Base-by-base conservation (phyloP, 2,888 invertebrate species). In the Portevinia maculata region DNA sequence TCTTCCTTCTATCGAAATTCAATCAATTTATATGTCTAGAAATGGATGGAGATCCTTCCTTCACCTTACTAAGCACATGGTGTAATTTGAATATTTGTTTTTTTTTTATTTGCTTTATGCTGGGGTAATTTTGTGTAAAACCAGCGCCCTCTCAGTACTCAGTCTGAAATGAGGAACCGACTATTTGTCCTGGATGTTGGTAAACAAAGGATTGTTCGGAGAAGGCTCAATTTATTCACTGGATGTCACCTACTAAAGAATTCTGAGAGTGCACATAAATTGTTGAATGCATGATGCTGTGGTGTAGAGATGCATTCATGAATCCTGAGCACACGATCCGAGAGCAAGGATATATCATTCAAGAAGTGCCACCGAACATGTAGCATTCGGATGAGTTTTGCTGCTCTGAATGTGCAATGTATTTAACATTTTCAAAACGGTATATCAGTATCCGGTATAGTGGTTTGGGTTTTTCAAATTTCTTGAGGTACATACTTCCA, bases 231-330 rank as follows among this genome's bases (percentile, higher is more conserved):
- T 83, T 71, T 83, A 83, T 83, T 73, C 83, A 71, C 78, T 67
- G 11, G 78, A 73, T 83, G 83, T 83, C 83, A 83, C 78, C 83
- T 83, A 83, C 83, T 83, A 78, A 78, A 57, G 78, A 78, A 83
- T 83, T 83, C 83, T 78, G 71, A 44, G 71, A 78, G 71, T 71
- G 62, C 78, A 83, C 83, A 83, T 83, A 83, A 78, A 83, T 83
- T 83, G 83, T 83, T 83, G 83, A 83, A 78, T 83, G 78, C 78
- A 83, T 78, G 67, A 78, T 83, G 60, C 53, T 71, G 67, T 65
- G 65, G 48, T 44, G 48, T 53, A 53, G 53, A 70, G 70, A 78
- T 78, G 83, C 78, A 83, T 78, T 67, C 83, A 83, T 78, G 83
- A 83, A 71, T 78, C 55, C 52, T 60, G 50, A 78, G 28, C 69